Evolutionary conservation across 2,113 vertebrate species (phyloP), one percentile per base, ranked within the genome.

Genomic region (Passer montanus): DNA sequence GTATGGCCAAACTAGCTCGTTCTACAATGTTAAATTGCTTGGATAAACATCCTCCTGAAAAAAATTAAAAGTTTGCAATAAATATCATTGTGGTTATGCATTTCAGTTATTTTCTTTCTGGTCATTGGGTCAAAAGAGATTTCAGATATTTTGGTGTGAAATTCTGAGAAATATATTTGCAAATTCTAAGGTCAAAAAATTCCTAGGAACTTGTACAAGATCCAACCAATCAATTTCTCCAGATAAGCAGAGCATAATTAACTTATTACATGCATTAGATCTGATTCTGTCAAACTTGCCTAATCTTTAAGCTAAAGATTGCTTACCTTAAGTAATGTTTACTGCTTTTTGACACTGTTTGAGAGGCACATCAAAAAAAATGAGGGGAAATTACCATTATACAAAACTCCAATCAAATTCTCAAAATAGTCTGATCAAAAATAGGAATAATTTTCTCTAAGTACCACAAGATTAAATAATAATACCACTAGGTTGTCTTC

Each of bases 391-490:
- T 14, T 79, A 31, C 12, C 10, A 63, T 69, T 77, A 60, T 47
- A 90, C 13, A 23, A 46, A 66, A 72, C 18, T 75, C 30, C 37
- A 84, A 77, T 41, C 52, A 74, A 60, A 85, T 67, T 79, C 75
- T 90, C 50, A 86, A 92, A 92, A 79, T 46, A 90, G 27, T 50
- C 14, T 35, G 43, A 84, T 86, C 66, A 69, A 87, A 83, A 63
- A 55, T 27, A 80, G 22, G 10, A 90, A 63, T 66, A 4, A 27
- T 91, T 80, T 92, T 90, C 39, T 86, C 89, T 56, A 78, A 95
- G 68, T 83, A 87, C 43, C 41, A 64, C 46, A 66, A 79, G 37
- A 94, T 88, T 84, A 94, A 86, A 66, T 92, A 86, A 91, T 76
- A 94, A 89, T 66, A 44, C 33, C 33, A 49, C 58, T 72, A 68